Conservation (phyloP, 2,888 invertebrate genomes). For the Carpatolechia fugitivella region DNA sequence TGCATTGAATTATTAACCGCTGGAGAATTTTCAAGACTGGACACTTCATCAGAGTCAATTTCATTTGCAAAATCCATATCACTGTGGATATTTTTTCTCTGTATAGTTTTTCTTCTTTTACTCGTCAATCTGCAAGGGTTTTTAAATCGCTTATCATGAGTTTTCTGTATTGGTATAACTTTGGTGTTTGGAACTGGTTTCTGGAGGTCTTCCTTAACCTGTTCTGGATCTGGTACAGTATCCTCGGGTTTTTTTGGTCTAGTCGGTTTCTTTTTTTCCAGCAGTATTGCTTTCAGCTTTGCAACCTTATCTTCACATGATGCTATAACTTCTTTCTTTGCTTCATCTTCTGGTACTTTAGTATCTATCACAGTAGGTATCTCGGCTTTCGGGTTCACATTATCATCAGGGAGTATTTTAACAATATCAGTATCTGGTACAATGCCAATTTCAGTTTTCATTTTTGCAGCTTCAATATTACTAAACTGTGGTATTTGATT, state of each 20-base stretch:
- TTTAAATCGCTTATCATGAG: slow-evolving; percentile 45
- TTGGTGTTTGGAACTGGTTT: slow-evolving; percentile 25
- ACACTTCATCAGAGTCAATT: slow-evolving; percentile 37
- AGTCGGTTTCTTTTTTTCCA: slow-evolving; percentile 37
- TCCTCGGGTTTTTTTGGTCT: slow-evolving; percentile 27
- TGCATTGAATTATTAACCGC: not conserved
- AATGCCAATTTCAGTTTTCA: slow-evolving; percentile 38
- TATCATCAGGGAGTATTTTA: slow-evolving; percentile 13
- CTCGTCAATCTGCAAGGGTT: slow-evolving; percentile 38
- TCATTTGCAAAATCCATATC: slow-evolving; percentile 51
- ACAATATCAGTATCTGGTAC: slow-evolving; percentile 36
- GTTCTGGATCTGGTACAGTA: slow-evolving; percentile 20
- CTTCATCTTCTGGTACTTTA: not conserved
- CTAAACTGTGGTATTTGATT: slow-evolving; percentile 37
- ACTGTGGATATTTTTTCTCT: slow-evolving; percentile 45
- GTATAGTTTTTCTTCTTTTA: slow-evolving; percentile 39
- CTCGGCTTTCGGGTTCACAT: slow-evolving; percentile 1
- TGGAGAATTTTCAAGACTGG: slow-evolving; percentile 45
- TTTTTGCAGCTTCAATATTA: slow-evolving; percentile 42
- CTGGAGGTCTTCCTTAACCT: slow-evolving; percentile 19
- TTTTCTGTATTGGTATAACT: slow-evolving; percentile 30
- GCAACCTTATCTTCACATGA: slow-evolving; percentile 63
- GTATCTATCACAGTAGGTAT: not conserved
- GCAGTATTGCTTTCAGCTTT: slow-evolving; percentile 53
- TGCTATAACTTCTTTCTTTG: slow-evolving; percentile 41